Evolutionary conservation across 2,113 vertebrate genomes (phyloP), one percentile per base, ranked within the genome.

Genomic region (Carassius auratus): DNA sequence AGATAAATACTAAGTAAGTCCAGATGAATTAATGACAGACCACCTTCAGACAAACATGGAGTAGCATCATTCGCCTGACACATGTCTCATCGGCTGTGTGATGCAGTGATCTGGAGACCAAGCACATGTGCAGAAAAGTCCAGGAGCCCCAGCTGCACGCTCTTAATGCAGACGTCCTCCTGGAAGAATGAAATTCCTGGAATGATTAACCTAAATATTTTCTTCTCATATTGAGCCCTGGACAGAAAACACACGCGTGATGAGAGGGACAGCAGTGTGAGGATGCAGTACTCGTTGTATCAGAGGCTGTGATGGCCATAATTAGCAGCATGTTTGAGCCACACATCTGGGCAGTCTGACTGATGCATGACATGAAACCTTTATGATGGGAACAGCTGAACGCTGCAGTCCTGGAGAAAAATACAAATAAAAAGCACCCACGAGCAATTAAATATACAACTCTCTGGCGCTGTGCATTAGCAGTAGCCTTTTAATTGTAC

Each of bases 281-380:
- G 68, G 84, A 90, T 30, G 82, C 85, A 85, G 88, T 87, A 81
- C 83, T 64, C 68, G 38, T 76, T 74, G 78, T 79, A 94, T 93
- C 90, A 92, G 88, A 92, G 79, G 85, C 14, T 36, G 86, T 48
- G 87, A 89, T 68, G 87, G 86, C n/a, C 77, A 88, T 91, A 88
- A 93, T 93, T 91, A 89, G 85, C 71, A 42, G 50, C 57, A 26
- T 91, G 92, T 93, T 93, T 91, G 55, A 90, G 83, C 88, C 86
- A 86, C 84, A 90, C 90, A 90, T 91, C 87, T 92, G 91, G 48
- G 26, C 30, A 23, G 64, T 15, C 45, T 85, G 87, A 90, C 30
- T 84, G 90, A 92, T 12, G 26, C 48, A 55, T 75, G 76, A 85
- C 52, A 66, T 86, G 76, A 52, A 45, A 61, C 17, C 71, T 87